Base-by-base conservation (phyloP, 2,888 invertebrate species). In the Melanargia galathea region DNA sequence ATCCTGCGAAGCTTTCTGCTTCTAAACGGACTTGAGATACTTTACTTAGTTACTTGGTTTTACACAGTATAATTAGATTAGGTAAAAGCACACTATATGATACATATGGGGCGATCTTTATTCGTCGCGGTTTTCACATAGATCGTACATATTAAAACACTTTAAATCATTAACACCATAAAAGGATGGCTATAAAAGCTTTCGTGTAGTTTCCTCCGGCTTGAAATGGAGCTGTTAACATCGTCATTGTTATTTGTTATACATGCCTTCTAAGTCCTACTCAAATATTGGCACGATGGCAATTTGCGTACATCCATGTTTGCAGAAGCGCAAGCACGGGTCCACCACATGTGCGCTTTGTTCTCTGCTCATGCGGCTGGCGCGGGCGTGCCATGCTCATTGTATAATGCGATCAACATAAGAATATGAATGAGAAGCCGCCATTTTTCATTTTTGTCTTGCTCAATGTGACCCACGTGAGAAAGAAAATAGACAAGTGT, bases 241-340 rank as follows among this genome's bases (percentile, higher is more conserved):
- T 40, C 55, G 51, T 63, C 45, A 45, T 62, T 52, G 20, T 63
- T 30, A 33, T 22, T 62, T 52, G 20, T 63, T 30, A 33, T 22
- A 45, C 49, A 48, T 40, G 60, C 60, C 57, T 66, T 60, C 54
- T 65, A 67, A 58, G 48, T 65, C 57, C 30, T 52, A 60, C 60
- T 65, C 24, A 46, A 67, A 65, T 65, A 65, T 55, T 55, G 58
- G 20, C 40, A 64, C 54, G 57, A 57, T 38, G 49, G 48, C 63
- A 62, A 60, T 66, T 66, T 64, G 66, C 68, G 60, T 48, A 64
- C 45, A 57, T 61, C 60, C 60, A 49, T 66, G 40, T 66, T 64
- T 64, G 66, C 59, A 26, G 51, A 68, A 49, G 56, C 48, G 26
- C 54, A 49, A 63, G 60, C 66, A 65, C 61, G 63, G 56, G 30